These are phyloP conservation scores for Elysia crispata DNA, from an alignment of 2,888 invertebrate species.

Conservation along the genomic window DNA sequence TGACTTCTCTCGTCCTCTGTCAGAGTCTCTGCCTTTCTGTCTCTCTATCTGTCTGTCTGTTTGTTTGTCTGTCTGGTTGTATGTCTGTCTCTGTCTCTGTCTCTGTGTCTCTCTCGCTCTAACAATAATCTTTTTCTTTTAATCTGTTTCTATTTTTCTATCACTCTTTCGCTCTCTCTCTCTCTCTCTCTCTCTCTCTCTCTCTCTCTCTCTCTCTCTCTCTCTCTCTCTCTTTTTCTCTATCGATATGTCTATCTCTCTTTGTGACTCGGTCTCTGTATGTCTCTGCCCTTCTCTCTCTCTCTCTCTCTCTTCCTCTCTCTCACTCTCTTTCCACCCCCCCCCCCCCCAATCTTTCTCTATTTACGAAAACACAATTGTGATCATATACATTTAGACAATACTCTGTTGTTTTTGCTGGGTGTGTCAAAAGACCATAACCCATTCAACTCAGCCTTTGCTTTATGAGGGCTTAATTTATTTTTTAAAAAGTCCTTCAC, in stretches of 20 bases:
- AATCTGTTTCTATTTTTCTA: no score
- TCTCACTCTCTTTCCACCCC: neutral
- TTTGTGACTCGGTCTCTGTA: neutral
- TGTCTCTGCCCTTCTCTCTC: neutral
- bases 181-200: neutral
- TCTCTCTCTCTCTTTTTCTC: slow-evolving; percentile 38
- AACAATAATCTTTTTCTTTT: neutral
- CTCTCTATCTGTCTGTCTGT: slow-evolving; percentile 26
- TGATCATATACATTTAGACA: no score
- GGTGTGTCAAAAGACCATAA: no score
- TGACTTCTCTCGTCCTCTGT: neutral
- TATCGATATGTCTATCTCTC: slow-evolving; percentile 24
- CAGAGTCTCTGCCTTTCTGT: slow-evolving; percentile 15
- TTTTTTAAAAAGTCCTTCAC: no score
- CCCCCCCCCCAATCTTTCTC: neutral
- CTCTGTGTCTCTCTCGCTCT: neutral
- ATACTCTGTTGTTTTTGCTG: no score
- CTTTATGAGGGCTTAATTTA: no score
- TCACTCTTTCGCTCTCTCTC: neutral
- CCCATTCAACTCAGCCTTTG: no score
- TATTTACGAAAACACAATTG: no score
- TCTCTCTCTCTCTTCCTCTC: neutral
- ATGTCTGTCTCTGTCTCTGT: slow-evolving; percentile 25
- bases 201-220: slow-evolving; percentile 28
- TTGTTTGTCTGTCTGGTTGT: slow-evolving; percentile 32